Conservation (phyloP, 2,888 invertebrate species). For the Dexiosoma caninum region DNA sequence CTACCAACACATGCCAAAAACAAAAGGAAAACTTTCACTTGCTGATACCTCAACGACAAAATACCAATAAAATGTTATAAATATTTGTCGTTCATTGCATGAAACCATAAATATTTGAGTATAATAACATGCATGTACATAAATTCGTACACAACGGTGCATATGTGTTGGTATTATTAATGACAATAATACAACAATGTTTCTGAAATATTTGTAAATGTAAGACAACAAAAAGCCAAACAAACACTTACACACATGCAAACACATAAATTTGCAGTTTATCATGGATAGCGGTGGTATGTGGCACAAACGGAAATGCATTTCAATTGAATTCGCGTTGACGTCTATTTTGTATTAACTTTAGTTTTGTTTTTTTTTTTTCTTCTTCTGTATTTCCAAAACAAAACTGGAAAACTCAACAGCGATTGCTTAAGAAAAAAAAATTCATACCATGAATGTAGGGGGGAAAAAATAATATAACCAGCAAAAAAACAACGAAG, state of each 20-base stretch:
- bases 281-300: slow-evolving; percentile 59
- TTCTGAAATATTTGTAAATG: background rate
- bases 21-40: slow-evolving; percentile 38
- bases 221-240: slow-evolving; percentile 4
- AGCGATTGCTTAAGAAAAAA: background rate
- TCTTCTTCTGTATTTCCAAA: background rate
- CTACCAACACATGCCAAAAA: background rate
- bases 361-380: slow-evolving; percentile 25
- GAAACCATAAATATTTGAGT: slow-evolving; percentile 32
- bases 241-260: background rate
- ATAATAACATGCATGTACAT: background rate
- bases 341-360: slow-evolving; percentile 50
- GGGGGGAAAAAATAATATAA: background rate
- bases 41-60: background rate
- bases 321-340: slow-evolving; percentile 68
- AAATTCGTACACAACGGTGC: no score
- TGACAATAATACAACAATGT: background rate
- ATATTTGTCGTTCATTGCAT: slow-evolving; percentile 11
- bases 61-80: slow-evolving; percentile 37
- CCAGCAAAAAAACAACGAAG: slow-evolving; percentile 43
- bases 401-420: background rate
- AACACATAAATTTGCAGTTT: background rate
- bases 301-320: slow-evolving; percentile 76
- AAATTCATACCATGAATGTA: background rate
- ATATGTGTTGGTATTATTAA: slow-evolving; percentile 29